Conservation (phyloP, 2,113 vertebrate genomes). For the Oostethus manadensis region DNA sequence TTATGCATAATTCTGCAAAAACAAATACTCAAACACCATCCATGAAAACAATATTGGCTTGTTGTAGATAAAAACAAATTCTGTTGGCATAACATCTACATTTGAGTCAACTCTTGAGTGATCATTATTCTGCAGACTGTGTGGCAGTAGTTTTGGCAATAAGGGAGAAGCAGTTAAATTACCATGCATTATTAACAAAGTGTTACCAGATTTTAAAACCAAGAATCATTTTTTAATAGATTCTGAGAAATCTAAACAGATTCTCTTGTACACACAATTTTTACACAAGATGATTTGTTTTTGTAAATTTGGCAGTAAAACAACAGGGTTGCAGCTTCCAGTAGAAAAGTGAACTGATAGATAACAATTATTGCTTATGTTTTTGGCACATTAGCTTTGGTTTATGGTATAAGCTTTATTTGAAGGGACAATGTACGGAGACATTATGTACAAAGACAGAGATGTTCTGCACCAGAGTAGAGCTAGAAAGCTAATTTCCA, state of each 20-base stretch:
- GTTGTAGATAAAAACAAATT: too few species aligned
- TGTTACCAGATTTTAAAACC: slow-evolving; percentile 6
- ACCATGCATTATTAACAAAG: neutral
- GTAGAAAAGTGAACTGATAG: neutral
- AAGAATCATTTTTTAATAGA: neutral
- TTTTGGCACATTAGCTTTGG: neutral
- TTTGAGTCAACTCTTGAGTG: neutral
- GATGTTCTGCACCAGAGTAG: too few species aligned
- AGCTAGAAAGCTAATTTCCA: too few species aligned
- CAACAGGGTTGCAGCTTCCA: neutral
- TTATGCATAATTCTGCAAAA: too few species aligned
- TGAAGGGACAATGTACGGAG: too few species aligned
- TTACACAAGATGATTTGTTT: neutral
- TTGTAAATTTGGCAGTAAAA: slow-evolving; percentile 6
- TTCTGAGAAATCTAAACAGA: slow-evolving; percentile 1
- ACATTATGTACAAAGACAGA: too few species aligned
- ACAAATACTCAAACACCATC: too few species aligned
- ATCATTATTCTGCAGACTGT: neutral
- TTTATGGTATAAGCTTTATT: too few species aligned
- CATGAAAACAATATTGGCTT: too few species aligned
- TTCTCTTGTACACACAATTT: neutral
- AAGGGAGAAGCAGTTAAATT: neutral
- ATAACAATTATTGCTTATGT: neutral
- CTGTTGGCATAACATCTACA: neutral
- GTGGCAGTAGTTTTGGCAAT: neutral